Conservation (phyloP, 2,797 vertebrate genomes). For the Pseudochromis fuscus region DNA sequence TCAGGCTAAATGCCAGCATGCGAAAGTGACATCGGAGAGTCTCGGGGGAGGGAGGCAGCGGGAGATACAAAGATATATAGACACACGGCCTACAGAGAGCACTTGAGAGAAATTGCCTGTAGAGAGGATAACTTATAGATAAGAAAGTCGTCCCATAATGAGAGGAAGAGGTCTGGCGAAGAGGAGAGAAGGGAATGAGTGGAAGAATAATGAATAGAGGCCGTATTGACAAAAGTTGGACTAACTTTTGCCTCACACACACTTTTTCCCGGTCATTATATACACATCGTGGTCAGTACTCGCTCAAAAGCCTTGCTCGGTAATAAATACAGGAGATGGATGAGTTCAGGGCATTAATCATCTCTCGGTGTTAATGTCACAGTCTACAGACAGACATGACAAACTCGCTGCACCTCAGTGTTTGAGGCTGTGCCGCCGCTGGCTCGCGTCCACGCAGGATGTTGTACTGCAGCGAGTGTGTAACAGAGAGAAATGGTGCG, state of each 20-base stretch:
- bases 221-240: conserved; percentile 43
- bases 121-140: conserved; percentile 57
- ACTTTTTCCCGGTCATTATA: conserved; percentile 28
- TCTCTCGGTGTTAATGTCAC: conserved; percentile 70
- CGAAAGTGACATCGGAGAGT: conserved; percentile 50
- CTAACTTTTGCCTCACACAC: conserved; percentile 22
- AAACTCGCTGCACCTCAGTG: conserved; percentile 48
- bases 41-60: conserved; percentile 33
- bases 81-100: conserved; percentile 44
- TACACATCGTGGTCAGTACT: conserved; percentile 17
- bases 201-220: conserved; percentile 43
- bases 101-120: conserved; percentile 60
- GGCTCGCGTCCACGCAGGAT: conserved; percentile 40
- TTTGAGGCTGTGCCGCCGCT: conserved; percentile 38
- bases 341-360: conserved; percentile 65
- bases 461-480: conserved; percentile 24
- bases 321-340: conserved; percentile 62
- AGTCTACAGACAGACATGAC: conserved; percentile 64
- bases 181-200: conserved; percentile 6
- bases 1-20: conserved; percentile 60
- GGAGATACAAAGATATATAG: conserved; percentile 57
- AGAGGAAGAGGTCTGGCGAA: conserved; percentile 45
- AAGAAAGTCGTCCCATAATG: conserved; percentile 65
- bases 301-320: conserved; percentile 25
- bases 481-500: conserved; percentile 14